phyloP scores from a whole-genome alignment of 1,140 invertebrate genomes.

The Bombus huntii region DNA sequence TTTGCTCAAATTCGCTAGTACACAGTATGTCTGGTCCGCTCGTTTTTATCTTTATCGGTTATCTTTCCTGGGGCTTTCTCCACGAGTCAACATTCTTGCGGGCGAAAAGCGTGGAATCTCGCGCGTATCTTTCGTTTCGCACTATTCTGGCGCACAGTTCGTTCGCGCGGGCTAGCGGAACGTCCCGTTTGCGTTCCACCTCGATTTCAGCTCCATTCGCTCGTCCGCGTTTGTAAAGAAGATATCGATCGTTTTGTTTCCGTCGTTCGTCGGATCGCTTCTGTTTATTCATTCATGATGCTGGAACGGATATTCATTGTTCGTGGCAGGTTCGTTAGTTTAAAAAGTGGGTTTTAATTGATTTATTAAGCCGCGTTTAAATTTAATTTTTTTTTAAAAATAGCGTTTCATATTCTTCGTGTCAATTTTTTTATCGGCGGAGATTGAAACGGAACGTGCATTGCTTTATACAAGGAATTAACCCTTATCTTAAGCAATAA shows the following conservation, averaged over 20 bases:
- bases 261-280: neutral
- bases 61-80: slow-evolving; percentile 1
- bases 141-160: neutral
- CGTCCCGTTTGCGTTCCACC: neutral
- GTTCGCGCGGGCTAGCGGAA: neutral
- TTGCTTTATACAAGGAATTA: no score
- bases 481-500: neutral
- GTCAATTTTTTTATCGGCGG: no score
- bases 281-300: neutral
- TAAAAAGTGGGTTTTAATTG: neutral
- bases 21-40: neutral
- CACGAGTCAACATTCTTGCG: slow-evolving; percentile 17
- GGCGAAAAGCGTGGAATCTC: slow-evolving; percentile 17
- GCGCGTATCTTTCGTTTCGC: slow-evolving; percentile 1
- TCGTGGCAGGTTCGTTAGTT: neutral
- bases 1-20: neutral
- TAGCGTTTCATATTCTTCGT: no score
- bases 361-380: no score
- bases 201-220: neutral
- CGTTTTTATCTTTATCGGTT: neutral
- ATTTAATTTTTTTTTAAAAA: no score
- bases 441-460: no score
- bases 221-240: neutral
- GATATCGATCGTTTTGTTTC: slow-evolving; percentile 5
- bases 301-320: neutral